phyloP scores from a whole-genome alignment of 1,140 invertebrate genomes.

The Panagrolaimus sp. region DNA sequence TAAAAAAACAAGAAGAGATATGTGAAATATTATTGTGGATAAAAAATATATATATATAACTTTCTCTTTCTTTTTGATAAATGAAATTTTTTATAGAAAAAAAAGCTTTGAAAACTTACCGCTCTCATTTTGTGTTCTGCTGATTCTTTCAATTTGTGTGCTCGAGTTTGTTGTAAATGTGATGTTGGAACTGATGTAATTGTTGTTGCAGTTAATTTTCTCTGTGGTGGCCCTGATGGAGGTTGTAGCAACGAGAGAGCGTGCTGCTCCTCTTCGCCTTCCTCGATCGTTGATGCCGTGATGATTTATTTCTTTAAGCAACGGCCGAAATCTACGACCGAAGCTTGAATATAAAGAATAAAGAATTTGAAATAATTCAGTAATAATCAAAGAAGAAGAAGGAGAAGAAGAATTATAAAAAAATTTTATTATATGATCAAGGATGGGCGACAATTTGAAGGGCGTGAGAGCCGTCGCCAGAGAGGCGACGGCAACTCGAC shows the following conservation, averaged over 20 bases:
- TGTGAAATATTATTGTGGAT: no score
- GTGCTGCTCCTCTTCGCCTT: neutral
- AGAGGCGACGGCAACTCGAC: neutral
- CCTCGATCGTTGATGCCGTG: neutral
- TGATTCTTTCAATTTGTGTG: constrained; percentile 15
- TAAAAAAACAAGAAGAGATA: no score
- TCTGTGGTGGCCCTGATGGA: neutral
- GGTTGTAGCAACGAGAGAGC: neutral
- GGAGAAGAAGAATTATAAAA: no score
- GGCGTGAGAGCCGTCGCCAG: constrained; percentile 1
- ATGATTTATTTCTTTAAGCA: neutral
- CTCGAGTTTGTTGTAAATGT: constrained; percentile 5
- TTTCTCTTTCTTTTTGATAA: no score
- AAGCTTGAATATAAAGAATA: neutral
- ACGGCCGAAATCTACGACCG: neutral
- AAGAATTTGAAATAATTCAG: no score
- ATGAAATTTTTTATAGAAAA: no score
- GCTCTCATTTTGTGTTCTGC: constrained; percentile 13
- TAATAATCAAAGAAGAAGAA: no score
- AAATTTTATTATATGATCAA: neutral
- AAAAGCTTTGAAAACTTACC: neutral
- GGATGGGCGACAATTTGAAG: neutral
- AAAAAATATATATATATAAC: no score
- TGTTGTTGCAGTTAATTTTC: constrained; percentile 10
- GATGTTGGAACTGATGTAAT: constrained; percentile 6